Conservation (phyloP, 2,113 vertebrate species). For the Crocuta crocuta region DNA sequence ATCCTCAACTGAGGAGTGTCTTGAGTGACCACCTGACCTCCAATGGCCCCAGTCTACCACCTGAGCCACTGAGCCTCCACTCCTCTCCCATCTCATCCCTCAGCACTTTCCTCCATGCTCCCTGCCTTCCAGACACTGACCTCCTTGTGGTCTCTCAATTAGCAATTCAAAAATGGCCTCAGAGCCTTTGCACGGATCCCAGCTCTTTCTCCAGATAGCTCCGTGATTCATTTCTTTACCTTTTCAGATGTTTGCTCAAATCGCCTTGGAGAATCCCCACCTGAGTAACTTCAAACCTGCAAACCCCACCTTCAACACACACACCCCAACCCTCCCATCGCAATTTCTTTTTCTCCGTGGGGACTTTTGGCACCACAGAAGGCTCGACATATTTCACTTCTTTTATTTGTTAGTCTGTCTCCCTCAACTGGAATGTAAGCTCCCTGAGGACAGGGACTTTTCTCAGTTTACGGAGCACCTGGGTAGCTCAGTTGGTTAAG, state of each 20-base stretch:
- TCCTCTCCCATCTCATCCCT: background rate
- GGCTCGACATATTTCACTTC: accelerated
- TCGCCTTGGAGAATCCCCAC: background rate
- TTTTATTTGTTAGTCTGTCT: background rate
- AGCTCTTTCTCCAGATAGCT: background rate
- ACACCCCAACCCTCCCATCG: background rate
- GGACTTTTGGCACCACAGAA: background rate
- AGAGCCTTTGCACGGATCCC: background rate
- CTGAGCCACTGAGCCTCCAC: background rate
- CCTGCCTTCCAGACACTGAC: background rate
- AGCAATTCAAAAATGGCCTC: background rate
- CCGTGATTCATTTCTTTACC: background rate
- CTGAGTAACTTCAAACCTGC: background rate
- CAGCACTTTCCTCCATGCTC: background rate
- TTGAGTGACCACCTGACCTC: background rate
- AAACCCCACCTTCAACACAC: background rate
- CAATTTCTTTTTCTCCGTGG: background rate
- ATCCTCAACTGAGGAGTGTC: background rate
- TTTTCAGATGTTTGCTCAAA: background rate
- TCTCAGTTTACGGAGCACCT: no score
- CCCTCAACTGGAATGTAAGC: background rate
- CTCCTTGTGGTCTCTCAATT: background rate
- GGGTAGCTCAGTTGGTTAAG: no score
- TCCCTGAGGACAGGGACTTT: background rate
- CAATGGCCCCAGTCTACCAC: accelerated